phyloP scores from a whole-genome alignment of 2,888 invertebrate species.

The Protodeltote pygarga region DNA sequence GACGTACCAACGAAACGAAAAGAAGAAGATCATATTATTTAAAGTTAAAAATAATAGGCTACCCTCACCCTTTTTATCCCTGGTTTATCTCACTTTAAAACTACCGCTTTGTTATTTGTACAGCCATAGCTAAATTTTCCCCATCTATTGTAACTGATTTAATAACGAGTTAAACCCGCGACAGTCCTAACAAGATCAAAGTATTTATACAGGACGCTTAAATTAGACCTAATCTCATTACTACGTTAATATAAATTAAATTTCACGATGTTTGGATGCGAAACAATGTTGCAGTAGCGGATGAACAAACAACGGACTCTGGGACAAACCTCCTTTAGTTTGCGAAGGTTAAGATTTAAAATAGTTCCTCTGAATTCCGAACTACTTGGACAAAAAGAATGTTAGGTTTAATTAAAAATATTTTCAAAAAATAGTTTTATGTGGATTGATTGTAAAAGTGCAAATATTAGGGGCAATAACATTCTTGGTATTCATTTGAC shows the following conservation, averaged over 20 bases:
- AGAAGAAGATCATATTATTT: no score
- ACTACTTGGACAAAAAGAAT: slow-evolving; percentile 4
- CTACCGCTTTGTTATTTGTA: not conserved
- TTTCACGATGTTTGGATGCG: slow-evolving; percentile 50
- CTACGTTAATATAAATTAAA: slow-evolving; percentile 64
- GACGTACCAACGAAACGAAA: no score
- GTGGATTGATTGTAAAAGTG: no score
- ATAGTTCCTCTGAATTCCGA: slow-evolving; percentile 1
- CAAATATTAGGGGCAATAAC: no score
- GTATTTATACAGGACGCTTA: slow-evolving; percentile 69
- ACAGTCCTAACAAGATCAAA: slow-evolving; percentile 68
- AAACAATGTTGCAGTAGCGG: slow-evolving; percentile 44
- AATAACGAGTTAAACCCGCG: slow-evolving; percentile 49
- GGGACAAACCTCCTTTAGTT: slow-evolving; percentile 16
- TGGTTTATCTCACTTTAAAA: not conserved
- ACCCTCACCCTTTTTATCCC: not conserved
- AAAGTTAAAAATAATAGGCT: no score
- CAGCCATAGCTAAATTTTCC: slow-evolving; percentile 22
- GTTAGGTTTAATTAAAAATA: no score
- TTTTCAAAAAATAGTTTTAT: no score
- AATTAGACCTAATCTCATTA: slow-evolving; percentile 68
- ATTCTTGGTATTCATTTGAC: no score
- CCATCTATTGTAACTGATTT: slow-evolving; percentile 52
- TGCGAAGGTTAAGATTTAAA: slow-evolving; percentile 12
- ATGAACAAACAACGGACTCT: slow-evolving; percentile 17